Conservation (phyloP, 2,797 vertebrate genomes). For the Typhlichthys subterraneus region DNA sequence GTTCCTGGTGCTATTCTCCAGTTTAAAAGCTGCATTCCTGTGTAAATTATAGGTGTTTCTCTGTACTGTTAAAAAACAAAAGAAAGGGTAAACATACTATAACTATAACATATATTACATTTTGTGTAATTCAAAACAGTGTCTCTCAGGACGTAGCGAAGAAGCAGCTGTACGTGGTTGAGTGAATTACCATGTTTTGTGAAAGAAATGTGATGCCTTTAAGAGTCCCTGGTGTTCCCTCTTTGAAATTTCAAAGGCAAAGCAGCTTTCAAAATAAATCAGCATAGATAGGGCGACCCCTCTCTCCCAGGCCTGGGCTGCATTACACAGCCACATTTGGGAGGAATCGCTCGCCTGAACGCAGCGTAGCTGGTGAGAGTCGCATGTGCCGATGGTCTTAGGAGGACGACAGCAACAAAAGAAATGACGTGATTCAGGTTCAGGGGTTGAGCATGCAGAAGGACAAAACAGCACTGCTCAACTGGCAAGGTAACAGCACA, state of each 20-base stretch:
- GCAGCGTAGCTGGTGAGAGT: conserved; percentile 36
- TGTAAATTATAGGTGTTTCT: neutral
- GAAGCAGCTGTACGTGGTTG: conserved; percentile 1
- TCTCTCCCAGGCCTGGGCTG: conserved; percentile 30
- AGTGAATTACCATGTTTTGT: conserved; percentile 24
- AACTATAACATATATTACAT: neutral
- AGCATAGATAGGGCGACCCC: conserved; percentile 50
- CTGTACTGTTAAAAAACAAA: no score
- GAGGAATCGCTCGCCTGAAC: conserved; percentile 26
- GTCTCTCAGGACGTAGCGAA: neutral
- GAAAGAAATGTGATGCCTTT: conserved; percentile 29
- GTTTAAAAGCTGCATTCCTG: neutral
- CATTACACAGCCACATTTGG: conserved; percentile 31
- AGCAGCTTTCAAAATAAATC: conserved; percentile 59
- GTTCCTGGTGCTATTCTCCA: conserved; percentile 9
- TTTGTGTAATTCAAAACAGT: neutral
- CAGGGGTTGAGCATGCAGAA: conserved; percentile 24
- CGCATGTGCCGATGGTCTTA: conserved; percentile 22
- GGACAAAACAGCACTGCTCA: conserved; percentile 26
- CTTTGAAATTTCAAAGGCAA: conserved; percentile 62
- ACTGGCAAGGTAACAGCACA: neutral
- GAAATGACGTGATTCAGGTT: conserved; percentile 31
- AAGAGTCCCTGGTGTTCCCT: conserved; percentile 41
- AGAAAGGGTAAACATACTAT: neutral
- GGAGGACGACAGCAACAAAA: neutral